These are phyloP conservation scores for Proterorhinus semilunaris DNA, from an alignment of 2,113 vertebrate genomes.

Conservation along the genomic window DNA sequence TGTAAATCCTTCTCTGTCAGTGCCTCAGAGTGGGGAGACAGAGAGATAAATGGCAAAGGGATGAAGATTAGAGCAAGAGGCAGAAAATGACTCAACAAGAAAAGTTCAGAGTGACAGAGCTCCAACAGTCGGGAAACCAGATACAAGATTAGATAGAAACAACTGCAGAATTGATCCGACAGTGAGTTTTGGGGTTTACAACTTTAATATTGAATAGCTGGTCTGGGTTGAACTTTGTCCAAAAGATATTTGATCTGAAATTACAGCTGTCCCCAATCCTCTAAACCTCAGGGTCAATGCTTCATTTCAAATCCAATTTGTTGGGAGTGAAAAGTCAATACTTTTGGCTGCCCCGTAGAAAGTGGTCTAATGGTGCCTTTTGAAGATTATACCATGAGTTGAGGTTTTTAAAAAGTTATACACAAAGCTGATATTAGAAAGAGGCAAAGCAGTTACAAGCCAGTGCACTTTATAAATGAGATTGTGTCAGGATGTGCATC, in stretches of 20 bases:
- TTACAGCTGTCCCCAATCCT: constrained; percentile 1
- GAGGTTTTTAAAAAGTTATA: background rate
- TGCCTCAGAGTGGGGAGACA: constrained; percentile 24
- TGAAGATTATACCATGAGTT: background rate
- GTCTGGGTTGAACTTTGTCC: background rate
- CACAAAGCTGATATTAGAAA: background rate
- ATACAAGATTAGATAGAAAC: constrained; percentile 12
- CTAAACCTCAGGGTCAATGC: constrained; percentile 8
- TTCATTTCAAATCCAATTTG: constrained; percentile 16
- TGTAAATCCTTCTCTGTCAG: constrained; percentile 32
- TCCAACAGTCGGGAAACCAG: background rate
- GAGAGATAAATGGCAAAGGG: constrained; percentile 33
- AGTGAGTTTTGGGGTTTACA: background rate
- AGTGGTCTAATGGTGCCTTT: constrained; percentile 5
- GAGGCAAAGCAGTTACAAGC: background rate
- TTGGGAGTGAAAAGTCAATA: constrained; percentile 6
- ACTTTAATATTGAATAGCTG: background rate
- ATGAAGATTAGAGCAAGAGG: constrained; percentile 32
- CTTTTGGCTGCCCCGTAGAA: background rate
- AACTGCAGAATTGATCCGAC: background rate
- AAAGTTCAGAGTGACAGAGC: constrained; percentile 20
- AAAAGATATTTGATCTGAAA: background rate
- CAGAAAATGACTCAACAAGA: constrained; percentile 48
- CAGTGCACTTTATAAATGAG: background rate
- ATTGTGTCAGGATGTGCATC: background rate